A percentile compares a stretch with the other conserved stretches of the same genome.
These are phyloP conservation scores for Pantherophis guttatus DNA, from an alignment of 2,113 vertebrate genomes.

Conservation along the genomic window DNA sequence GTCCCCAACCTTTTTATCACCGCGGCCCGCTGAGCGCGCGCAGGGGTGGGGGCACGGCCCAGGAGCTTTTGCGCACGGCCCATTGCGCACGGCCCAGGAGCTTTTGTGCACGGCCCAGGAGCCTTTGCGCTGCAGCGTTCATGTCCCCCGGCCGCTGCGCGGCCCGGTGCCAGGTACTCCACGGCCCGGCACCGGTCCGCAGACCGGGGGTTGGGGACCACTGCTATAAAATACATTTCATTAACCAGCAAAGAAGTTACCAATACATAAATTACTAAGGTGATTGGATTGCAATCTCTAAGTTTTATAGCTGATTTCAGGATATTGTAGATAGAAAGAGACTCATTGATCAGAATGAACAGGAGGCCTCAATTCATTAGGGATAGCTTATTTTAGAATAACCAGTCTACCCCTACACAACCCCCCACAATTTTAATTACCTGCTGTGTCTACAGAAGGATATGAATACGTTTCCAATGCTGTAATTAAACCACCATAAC, in stretches of 20 bases:
- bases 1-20: too few relatives aligned
- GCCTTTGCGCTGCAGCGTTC: too few relatives aligned
- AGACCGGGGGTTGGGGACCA: too few relatives aligned
- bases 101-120: too few relatives aligned
- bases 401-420: background rate
- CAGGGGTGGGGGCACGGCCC: too few relatives aligned
- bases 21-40: too few relatives aligned
- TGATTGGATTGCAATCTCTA: background rate
- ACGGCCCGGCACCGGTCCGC: too few relatives aligned
- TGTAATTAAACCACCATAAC: background rate
- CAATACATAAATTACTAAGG: background rate
- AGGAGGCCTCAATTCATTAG: background rate
- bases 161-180: too few relatives aligned
- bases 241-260: background rate
- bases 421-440: background rate
- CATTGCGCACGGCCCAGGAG: too few relatives aligned
- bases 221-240: background rate
- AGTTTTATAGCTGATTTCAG: background rate
- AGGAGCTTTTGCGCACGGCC: too few relatives aligned
- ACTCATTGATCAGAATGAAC: background rate
- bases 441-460: background rate
- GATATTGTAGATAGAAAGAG: background rate
- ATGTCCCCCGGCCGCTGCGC: too few relatives aligned
- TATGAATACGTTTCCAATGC: background rate
- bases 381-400: background rate